These are phyloP conservation scores for Phoenicopterus ruber DNA, from an alignment of 2,113 vertebrate genomes.

Conservation along the genomic window DNA sequence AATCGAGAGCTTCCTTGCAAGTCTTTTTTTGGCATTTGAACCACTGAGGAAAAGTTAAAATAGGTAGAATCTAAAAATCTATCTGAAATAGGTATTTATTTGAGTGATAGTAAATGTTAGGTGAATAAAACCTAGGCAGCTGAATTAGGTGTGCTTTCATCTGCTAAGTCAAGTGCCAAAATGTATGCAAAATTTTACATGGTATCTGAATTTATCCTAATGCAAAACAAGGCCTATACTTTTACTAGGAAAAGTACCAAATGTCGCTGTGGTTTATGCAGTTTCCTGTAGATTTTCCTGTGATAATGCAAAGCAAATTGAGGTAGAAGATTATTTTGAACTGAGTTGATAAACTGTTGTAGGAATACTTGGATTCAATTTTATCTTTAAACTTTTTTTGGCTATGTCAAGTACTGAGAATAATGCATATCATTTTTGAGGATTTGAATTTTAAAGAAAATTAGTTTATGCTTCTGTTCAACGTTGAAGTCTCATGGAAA, in stretches of 20 bases:
- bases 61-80: background rate
- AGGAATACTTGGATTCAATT: background rate
- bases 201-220: background rate
- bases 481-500: background rate
- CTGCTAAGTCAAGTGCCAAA: background rate
- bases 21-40: background rate
- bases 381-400: background rate
- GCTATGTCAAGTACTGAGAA: background rate
- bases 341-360: background rate
- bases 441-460: background rate
- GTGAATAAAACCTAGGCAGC: background rate
- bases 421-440: background rate
- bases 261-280: background rate
- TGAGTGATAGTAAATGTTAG: background rate
- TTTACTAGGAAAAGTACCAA: background rate
- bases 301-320: background rate
- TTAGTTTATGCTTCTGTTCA: background rate
- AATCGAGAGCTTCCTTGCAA: background rate
- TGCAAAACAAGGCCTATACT: background rate
- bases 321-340: background rate
- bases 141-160: background rate
- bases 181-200: background rate
- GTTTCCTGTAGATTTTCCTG: background rate
- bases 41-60: background rate
- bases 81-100: background rate